Evolutionary conservation across 1,140 invertebrate species (phyloP), one percentile per base, ranked within the genome.

Genomic region (Sycobia sp.): DNA sequence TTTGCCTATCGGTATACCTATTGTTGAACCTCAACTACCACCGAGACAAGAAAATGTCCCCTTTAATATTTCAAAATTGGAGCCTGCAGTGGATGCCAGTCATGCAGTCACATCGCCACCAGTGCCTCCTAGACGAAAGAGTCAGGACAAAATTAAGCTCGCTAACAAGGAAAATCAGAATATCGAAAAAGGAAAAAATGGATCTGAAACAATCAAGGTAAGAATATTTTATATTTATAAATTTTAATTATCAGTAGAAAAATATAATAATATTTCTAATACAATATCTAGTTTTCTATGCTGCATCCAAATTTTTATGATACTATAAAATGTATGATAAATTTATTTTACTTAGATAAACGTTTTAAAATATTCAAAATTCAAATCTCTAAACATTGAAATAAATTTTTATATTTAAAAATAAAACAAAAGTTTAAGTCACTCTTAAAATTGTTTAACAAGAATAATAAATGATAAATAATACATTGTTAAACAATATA

Each of bases 121-220:
- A 10, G 85, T 86, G 4, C 86, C 86, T 22, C 86, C 86, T 4
- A 72, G 86, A 41, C 76, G 84, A 32, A 82, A 82, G 65, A 84
- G 84, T 65, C 80, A 81, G 62, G 83, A 84, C 60, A 84, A 84
- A 67, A 69, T 84, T 50, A 80, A 78, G 66, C 25, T 82, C 16
- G 79, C 82, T 34, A 83, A 83, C 69, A 85, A 84, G 67, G 83
- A 84, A 62, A 85, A 83, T 55, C 57, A 71, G 27, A 67, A 68
- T 61, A 59, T 50, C n/a, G 47, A 59, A 5, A 73, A 56, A 53
- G 73, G 65, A 22, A 73, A 67, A 47, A 69, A 63, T 63, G 70
- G 66, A 56, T 55, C 67, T 25, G 74, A 76, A 47, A 41, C 62
- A 7, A 67, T 68, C 27, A 65, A 60, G 63, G 63, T 65, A 22